Conservation (phyloP, 2,888 invertebrate genomes). For the Eupithecia dodoneata region DNA sequence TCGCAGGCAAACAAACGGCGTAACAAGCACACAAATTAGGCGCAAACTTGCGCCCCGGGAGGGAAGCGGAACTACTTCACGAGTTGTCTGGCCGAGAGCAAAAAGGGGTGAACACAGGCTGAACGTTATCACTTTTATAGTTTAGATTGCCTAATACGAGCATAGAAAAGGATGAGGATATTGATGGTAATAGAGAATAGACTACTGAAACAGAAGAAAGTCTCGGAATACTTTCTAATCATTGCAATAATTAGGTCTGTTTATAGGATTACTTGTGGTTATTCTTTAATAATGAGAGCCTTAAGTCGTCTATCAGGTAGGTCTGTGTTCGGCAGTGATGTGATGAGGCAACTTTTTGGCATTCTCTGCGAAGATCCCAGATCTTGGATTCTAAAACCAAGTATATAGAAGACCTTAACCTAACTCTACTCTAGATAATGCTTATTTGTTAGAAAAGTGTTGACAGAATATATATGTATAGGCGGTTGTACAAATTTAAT, state of each 20-base stretch:
- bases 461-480: background rate
- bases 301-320: no score
- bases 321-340: no score
- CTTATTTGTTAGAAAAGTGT: background rate
- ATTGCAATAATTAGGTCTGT: no score
- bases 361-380: no score
- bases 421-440: background rate
- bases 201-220: background rate
- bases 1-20: constrained; percentile 49
- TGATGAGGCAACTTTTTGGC: no score
- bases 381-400: no score
- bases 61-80: constrained; percentile 7
- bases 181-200: background rate
- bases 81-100: constrained; percentile 20
- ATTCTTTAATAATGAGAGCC: no score
- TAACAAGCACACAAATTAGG: constrained; percentile 56
- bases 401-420: background rate
- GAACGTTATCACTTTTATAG: constrained; percentile 6
- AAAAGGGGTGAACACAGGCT: constrained; percentile 12
- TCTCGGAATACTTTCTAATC: no score
- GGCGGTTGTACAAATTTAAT: background rate
- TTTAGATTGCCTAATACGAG: background rate
- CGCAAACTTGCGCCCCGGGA: constrained; percentile 44
- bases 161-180: background rate
- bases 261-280: no score